Evolutionary conservation across 2,797 vertebrate genomes (phyloP).

Genomic region (Rhincodon typus): DNA sequence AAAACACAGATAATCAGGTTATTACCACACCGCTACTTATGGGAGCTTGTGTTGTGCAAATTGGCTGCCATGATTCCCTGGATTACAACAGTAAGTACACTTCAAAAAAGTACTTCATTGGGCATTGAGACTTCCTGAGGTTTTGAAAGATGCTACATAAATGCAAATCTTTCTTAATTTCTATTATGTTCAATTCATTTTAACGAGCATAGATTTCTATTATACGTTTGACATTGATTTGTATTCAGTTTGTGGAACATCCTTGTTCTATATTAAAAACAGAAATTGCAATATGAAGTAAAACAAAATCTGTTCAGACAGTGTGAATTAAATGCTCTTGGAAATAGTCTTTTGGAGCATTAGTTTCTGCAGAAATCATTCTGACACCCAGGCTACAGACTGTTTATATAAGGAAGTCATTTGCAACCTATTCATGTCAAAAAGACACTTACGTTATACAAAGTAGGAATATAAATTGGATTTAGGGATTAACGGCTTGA

Average conservation of each 20-base stretch:
- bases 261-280: too few relatives aligned
- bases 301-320: background rate
- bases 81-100: background rate
- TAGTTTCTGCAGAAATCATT: conserved; percentile 23
- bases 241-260: background rate
- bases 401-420: conserved; percentile 27
- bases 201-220: background rate
- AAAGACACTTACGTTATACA: conserved; percentile 21
- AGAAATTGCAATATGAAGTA: background rate
- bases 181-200: background rate
- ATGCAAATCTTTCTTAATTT: background rate
- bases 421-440: conserved; percentile 27
- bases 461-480: conserved; percentile 31
- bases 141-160: background rate
- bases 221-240: background rate
- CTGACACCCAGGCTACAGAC: background rate
- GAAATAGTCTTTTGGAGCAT: background rate
- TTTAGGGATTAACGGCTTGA: conserved; percentile 30
- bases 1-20: background rate
- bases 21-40: background rate
- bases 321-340: conserved; percentile 10
- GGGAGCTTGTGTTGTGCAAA: background rate
- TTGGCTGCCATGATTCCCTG: background rate
- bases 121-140: background rate
- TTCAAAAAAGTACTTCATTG: background rate